Conservation (phyloP, 2,113 vertebrate species). For the Chloropsis hardwickii region DNA sequence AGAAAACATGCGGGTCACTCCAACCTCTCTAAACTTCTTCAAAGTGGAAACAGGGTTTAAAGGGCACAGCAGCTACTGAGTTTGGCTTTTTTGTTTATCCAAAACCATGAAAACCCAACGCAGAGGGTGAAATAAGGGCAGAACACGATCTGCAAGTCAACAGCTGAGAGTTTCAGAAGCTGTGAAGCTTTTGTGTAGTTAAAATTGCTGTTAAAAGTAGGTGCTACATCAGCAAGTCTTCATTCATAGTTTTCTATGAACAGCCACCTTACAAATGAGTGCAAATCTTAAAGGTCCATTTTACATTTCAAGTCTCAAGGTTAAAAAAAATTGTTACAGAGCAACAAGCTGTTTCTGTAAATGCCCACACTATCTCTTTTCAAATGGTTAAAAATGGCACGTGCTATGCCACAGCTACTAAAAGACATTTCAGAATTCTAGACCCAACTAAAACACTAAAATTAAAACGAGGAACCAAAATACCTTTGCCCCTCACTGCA, state of each 20-base stretch:
- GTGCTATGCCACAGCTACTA: constrained; percentile 58
- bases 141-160: constrained; percentile 59
- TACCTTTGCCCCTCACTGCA: constrained; percentile 20
- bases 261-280: constrained; percentile 68
- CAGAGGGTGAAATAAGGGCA: constrained; percentile 47
- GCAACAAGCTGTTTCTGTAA: constrained; percentile 66
- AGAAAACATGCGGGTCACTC: constrained; percentile 58
- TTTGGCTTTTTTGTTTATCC: constrained; percentile 57
- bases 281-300: constrained; percentile 66
- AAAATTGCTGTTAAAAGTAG: constrained; percentile 62
- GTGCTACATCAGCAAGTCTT: constrained; percentile 66
- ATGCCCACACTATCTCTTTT: constrained; percentile 58
- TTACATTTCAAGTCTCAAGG: constrained; percentile 73
- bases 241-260: constrained; percentile 58
- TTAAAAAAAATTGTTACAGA: constrained; percentile 62
- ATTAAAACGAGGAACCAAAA: constrained; percentile 46
- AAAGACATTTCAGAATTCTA: constrained; percentile 51
- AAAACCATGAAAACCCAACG: constrained; percentile 53
- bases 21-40: constrained; percentile 6
- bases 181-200: constrained; percentile 55
- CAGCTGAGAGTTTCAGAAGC: constrained; percentile 46
- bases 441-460: constrained; percentile 64
- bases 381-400: constrained; percentile 63
- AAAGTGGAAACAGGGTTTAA: constrained; percentile 11
- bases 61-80: constrained; percentile 64